phyloP scores from a whole-genome alignment of 2,113 vertebrate genomes.

The Jaculus jaculus region DNA sequence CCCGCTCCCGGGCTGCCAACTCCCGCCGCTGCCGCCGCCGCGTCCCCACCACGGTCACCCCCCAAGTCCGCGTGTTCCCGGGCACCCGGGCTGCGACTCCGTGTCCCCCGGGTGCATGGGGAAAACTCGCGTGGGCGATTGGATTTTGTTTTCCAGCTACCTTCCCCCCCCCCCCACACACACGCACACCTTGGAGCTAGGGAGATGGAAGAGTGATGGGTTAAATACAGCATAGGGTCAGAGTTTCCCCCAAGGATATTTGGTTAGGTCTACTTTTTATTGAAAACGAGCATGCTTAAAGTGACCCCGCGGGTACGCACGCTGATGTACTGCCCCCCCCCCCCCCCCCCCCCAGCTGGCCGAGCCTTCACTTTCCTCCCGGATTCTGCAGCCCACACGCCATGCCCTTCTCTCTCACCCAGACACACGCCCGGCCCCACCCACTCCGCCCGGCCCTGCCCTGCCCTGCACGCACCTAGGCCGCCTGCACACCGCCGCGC shows the following conservation, averaged over 20 bases:
- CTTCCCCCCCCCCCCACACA: too few species aligned
- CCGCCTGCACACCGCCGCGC: fast-evolving
- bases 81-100: neutral
- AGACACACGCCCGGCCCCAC: slow-evolving; percentile 51
- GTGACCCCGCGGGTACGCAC: neutral
- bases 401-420: slow-evolving; percentile 4
- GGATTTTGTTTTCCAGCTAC: neutral
- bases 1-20: slow-evolving; percentile 80
- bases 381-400: neutral
- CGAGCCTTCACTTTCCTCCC: neutral
- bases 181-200: neutral
- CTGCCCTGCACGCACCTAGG: neutral
- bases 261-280: neutral
- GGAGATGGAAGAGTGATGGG: too few species aligned
- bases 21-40: neutral
- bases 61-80: neutral
- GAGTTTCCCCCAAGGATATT: too few species aligned
- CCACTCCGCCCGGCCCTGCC: neutral
- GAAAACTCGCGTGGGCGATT: neutral
- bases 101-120: neutral
- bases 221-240: neutral
- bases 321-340: neutral
- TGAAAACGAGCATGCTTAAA: neutral
- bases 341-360: too few species aligned
- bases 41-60: neutral